Conservation (phyloP, 2,888 invertebrate species). For the Trilocha varians region DNA sequence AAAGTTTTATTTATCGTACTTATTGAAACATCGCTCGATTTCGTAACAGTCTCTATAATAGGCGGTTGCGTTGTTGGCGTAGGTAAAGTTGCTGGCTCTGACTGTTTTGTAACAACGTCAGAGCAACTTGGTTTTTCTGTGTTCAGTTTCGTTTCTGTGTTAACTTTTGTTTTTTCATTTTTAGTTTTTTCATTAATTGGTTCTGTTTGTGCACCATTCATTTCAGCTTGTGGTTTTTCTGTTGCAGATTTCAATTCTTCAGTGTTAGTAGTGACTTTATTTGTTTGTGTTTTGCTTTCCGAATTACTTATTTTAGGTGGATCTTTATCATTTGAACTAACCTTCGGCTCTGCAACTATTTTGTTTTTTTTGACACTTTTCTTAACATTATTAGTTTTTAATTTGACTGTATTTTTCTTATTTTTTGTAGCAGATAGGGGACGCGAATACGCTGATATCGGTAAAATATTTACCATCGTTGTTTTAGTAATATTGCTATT, state of each 20-base stretch:
- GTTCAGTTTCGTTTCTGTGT: not conserved
- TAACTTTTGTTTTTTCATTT: not conserved
- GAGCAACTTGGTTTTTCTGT: not conserved
- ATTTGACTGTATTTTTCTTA: constrained; percentile 40
- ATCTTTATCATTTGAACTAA: not conserved
- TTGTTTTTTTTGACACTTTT: constrained; percentile 28
- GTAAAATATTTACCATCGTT: constrained; percentile 65
- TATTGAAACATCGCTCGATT: not conserved
- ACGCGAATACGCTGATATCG: constrained; percentile 64
- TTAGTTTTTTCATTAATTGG: not conserved
- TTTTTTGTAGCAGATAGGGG: constrained; percentile 49
- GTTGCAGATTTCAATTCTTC: constrained; percentile 6
- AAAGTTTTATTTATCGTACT: not conserved
- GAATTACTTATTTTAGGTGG: constrained; percentile 10
- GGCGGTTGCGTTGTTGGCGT: constrained; percentile 4
- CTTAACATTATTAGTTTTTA: constrained; percentile 29
- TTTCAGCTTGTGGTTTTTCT: not conserved
- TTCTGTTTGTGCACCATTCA: not conserved
- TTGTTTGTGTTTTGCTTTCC: constrained; percentile 14
- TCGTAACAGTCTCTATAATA: not conserved
- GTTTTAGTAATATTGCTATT: constrained; percentile 58
- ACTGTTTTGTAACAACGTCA: not conserved
- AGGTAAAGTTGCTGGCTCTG: constrained; percentile 3
- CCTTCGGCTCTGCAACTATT: constrained; percentile 5
- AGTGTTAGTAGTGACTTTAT: constrained; percentile 8